Evolutionary conservation across 2,113 vertebrate species (phyloP).

Genomic region (Antechinus stuartii): DNA sequence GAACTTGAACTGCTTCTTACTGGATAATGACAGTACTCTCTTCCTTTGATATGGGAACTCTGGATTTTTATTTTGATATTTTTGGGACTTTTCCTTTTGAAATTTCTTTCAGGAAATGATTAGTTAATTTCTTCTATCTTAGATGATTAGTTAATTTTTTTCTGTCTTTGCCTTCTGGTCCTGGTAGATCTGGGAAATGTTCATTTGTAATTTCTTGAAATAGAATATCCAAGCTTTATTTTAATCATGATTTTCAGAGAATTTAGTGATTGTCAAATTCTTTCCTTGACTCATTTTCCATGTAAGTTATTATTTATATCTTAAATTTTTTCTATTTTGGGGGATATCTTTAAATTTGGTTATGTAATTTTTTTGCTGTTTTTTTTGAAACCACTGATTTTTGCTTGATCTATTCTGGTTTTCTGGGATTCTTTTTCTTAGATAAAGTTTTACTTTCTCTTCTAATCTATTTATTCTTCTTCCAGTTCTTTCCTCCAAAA

Average conservation of each 20-base stretch:
- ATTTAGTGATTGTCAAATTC: neutral
- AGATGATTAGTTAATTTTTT: neutral
- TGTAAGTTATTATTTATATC: neutral
- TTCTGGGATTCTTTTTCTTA: neutral
- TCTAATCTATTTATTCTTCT: neutral
- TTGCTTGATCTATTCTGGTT: neutral
- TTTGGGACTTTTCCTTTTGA: too few species aligned
- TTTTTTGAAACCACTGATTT: neutral
- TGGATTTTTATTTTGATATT: too few species aligned
- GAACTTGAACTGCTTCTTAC: neutral
- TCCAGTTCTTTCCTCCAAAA: neutral
- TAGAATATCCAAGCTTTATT: neutral
- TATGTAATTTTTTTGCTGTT: neutral
- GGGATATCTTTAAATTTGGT: neutral
- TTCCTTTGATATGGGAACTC: neutral
- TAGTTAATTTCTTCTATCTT: too few species aligned
- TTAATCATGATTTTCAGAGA: neutral
- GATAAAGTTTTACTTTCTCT: neutral
- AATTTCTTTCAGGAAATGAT: neutral
- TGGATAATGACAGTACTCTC: neutral
- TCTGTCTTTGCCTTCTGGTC: neutral
- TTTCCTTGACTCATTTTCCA: neutral
- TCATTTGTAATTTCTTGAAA: neutral
- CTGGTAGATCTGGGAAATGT: neutral
- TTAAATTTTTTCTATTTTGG: neutral